Conservation (phyloP, 2,113 vertebrate genomes). For the Neopipo cinnamomea region DNA sequence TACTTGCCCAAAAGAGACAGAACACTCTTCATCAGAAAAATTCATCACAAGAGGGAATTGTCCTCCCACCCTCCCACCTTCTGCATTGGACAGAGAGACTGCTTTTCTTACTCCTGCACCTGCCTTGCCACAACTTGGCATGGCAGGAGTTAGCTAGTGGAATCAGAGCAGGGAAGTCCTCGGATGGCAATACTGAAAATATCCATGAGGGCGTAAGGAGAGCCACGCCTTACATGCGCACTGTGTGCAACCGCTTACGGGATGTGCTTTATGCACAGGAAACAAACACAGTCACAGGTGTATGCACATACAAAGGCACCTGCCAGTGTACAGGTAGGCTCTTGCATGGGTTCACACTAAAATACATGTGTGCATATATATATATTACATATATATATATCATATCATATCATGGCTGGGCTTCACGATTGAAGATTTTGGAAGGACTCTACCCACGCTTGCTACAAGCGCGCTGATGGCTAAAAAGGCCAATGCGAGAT, state of each 20-base stretch:
- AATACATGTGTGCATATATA: rapidly evolving
- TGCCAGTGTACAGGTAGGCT: rapidly evolving
- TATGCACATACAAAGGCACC: rapidly evolving
- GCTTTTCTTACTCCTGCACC: not conserved
- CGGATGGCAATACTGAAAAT: rapidly evolving
- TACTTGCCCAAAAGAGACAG: rapidly evolving
- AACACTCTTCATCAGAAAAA: not conserved
- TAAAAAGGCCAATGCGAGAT: too few species aligned
- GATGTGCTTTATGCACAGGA: rapidly evolving
- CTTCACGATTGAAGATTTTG: too few species aligned
- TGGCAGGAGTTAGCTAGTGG: rapidly evolving
- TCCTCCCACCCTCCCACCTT: not conserved
- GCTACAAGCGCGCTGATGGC: too few species aligned
- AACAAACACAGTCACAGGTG: rapidly evolving
- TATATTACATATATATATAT: too few species aligned
- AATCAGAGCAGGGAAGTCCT: rapidly evolving
- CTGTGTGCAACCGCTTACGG: rapidly evolving
- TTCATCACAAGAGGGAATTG: too few species aligned
- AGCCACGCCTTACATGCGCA: rapidly evolving
- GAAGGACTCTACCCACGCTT: too few species aligned
- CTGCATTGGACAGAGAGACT: too few species aligned
- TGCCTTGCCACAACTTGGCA: not conserved
- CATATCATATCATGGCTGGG: too few species aligned
- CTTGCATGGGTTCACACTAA: rapidly evolving
- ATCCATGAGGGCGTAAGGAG: rapidly evolving